phyloP scores from a whole-genome alignment of 2,797 vertebrate species.

The Propithecus perrieri region DNA sequence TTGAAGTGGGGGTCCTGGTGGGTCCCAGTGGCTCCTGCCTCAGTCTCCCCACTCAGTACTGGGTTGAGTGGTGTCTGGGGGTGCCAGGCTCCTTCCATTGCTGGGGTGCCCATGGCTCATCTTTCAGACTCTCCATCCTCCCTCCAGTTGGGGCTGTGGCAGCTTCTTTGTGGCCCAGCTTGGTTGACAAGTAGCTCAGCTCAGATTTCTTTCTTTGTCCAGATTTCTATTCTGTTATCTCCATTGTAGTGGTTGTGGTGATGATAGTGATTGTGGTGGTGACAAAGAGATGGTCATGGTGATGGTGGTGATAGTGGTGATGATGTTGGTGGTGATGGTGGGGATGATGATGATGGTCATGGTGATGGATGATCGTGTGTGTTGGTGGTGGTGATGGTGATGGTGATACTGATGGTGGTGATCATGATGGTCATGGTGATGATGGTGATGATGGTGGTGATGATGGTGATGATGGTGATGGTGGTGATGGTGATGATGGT shows the following conservation, averaged over 20 bases:
- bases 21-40: background rate
- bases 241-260: background rate
- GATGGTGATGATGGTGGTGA: fast-evolving
- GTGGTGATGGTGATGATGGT: fast-evolving
- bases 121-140: background rate
- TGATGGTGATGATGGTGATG: fast-evolving
- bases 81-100: background rate
- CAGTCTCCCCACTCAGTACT: background rate
- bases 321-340: fast-evolving
- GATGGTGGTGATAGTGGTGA: fast-evolving
- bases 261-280: background rate
- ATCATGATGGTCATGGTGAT: fast-evolving
- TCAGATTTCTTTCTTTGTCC: background rate
- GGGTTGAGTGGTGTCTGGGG: background rate
- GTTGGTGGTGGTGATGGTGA: fast-evolving
- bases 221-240: background rate
- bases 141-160: background rate
- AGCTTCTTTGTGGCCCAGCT: background rate
- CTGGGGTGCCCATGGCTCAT: background rate
- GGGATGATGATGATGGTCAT: fast-evolving
- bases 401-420: fast-evolving
- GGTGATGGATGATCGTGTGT: background rate
- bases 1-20: background rate
- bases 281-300: fast-evolving
- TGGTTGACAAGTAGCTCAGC: background rate